Conservation (phyloP, 2,888 invertebrate species). For the Parapristionchus giblindavisi region DNA sequence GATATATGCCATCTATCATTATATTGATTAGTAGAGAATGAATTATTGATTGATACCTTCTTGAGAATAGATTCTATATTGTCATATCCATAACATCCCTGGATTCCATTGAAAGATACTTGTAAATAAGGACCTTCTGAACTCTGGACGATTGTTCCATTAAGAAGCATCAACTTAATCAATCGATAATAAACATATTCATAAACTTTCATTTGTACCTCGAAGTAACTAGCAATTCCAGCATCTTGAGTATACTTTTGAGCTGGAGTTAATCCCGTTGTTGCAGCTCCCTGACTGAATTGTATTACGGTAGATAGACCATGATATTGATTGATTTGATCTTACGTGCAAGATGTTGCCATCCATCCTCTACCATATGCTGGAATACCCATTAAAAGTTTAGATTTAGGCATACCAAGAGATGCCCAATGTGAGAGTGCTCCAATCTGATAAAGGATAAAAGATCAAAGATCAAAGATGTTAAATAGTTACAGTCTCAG, state of each 20-base stretch:
- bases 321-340: too few species aligned
- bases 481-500: neutral
- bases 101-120: constrained; percentile 23
- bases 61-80: constrained; percentile 6
- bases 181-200: neutral
- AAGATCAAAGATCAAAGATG: too few species aligned
- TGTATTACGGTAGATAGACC: too few species aligned
- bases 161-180: neutral
- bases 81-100: constrained; percentile 26
- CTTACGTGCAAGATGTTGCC: constrained; percentile 24
- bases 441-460: constrained; percentile 68
- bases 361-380: constrained; percentile 56
- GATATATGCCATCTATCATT: constrained; percentile 10
- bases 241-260: constrained; percentile 83
- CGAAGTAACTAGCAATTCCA: constrained; percentile 92
- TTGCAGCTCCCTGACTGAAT: neutral
- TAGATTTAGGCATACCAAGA: constrained; percentile 47
- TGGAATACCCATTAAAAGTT: constrained; percentile 48
- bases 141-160: neutral
- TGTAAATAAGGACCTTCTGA: constrained; percentile 28
- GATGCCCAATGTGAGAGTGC: constrained; percentile 81
- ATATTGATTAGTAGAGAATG: neutral
- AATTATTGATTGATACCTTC: neutral
- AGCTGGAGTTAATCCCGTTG: neutral
- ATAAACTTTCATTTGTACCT: constrained; percentile 69